phyloP scores from a whole-genome alignment of 1,140 invertebrate genomes.

The Drosophila biarmipes region DNA sequence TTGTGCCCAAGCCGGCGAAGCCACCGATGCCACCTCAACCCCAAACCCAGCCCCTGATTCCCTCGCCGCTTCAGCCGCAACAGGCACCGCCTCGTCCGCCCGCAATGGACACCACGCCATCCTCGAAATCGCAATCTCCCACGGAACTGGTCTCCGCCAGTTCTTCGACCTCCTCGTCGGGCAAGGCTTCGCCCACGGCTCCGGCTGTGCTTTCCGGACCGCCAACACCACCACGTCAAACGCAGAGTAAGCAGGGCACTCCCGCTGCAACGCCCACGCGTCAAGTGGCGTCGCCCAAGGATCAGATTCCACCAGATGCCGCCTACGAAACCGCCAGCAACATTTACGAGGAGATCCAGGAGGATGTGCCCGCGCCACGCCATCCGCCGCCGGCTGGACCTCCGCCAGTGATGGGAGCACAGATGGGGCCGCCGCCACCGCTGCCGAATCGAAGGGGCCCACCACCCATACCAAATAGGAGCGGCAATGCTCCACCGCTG shows the following conservation, averaged over 20 bases:
- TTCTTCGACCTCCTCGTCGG: conserved; percentile 65
- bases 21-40: conserved; percentile 85
- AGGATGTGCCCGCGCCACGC: conserved; percentile 69
- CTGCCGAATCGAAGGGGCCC: conserved; percentile 87
- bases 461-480: conserved; percentile 88
- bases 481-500: conserved; percentile 79
- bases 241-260: conserved; percentile 69
- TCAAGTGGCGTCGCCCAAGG: conserved; percentile 46
- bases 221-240: conserved; percentile 75
- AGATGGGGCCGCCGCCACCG: conserved; percentile 86
- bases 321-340: conserved; percentile 69
- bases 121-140: conserved; percentile 78
- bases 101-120: conserved; percentile 78
- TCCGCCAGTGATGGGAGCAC: conserved; percentile 57
- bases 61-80: conserved; percentile 85
- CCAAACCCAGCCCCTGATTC: conserved; percentile 85
- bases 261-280: conserved; percentile 70
- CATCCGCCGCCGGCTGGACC: conserved; percentile 69
- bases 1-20: conserved; percentile 81
- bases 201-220: conserved; percentile 51
- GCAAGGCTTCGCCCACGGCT: conserved; percentile 61
- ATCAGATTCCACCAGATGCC: conserved; percentile 30
- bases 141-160: conserved; percentile 60
- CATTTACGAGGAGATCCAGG: conserved; percentile 78
- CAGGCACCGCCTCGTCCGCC: conserved; percentile 83